phyloP scores from a whole-genome alignment of 2,888 invertebrate species.

The Synergus umbraculus region DNA sequence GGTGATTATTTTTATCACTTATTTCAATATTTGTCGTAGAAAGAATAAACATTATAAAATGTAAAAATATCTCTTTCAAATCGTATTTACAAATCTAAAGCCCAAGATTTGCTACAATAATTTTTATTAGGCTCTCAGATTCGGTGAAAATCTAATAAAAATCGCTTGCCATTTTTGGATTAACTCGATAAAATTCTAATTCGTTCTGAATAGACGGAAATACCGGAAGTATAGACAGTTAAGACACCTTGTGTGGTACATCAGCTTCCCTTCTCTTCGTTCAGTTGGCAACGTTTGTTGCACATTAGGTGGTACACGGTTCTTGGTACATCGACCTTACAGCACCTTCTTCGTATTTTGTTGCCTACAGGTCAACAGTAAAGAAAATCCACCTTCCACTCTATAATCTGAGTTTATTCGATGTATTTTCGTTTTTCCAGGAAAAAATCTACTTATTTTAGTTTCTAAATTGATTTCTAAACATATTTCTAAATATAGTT shows the following conservation, averaged over 20 bases:
- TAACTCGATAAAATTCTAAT: neutral
- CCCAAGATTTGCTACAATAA: neutral
- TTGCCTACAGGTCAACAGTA: constrained; percentile 32
- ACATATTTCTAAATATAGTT: too few species aligned
- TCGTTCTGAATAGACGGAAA: constrained; percentile 26
- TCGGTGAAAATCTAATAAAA: neutral
- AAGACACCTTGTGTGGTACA: constrained; percentile 7
- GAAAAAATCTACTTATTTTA: neutral
- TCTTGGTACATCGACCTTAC: constrained; percentile 38
- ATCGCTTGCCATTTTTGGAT: neutral
- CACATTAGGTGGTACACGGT: constrained; percentile 35
- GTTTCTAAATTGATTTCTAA: too few species aligned
- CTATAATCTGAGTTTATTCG: neutral
- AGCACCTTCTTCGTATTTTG: constrained; percentile 30
- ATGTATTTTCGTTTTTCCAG: constrained; percentile 1
- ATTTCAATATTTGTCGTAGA: neutral
- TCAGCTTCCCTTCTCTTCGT: constrained; percentile 23
- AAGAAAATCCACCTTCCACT: constrained; percentile 18
- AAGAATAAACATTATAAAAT: neutral
- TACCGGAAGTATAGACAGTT: constrained; percentile 36
- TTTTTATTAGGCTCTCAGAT: neutral
- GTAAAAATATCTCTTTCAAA: neutral
- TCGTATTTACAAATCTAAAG: neutral
- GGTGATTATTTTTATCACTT: neutral
- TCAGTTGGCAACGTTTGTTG: constrained; percentile 30